Evolutionary conservation across 2,797 vertebrate species (phyloP), one percentile per base, ranked within the genome.

Genomic region (Coluber constrictor): DNA sequence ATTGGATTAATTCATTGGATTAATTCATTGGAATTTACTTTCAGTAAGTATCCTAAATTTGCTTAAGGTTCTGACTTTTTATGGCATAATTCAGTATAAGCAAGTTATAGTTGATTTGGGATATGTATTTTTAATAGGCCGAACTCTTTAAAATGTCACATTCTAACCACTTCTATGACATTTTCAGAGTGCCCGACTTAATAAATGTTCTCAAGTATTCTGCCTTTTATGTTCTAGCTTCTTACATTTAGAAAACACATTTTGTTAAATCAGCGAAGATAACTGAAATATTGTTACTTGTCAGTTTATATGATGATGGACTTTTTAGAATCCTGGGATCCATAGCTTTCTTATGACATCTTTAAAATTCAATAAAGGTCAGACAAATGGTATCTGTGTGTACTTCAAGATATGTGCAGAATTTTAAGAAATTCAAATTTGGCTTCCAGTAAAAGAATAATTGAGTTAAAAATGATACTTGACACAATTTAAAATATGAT

Each of bases 151-250:
- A 95, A 95, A 95, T 10, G 2, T 51, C 86, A 63, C 5, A 55
- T 37, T 94, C 92, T 94, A n/a, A 79, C 12, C n/a, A 87, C 92
- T 93, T 95, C 93, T 66, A 0, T 1, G 51, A 27, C 61, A 94
- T 95, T 94, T 95, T 94, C 15, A 93, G 94, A 95, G 90, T 89
- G 2, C 0, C 20, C 20, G 37, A 66, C n/a, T 94, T 94, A 92
- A 93, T 94, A 96, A 93, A 92, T 94, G n/a, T 92, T 92, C 89
- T 92, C 94, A 92, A 90, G 70, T 92, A 92, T 92, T 0, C 87
- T 90, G 87, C 95, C 93, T 47, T 90, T 3, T 13, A 3, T 93
- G 4, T 1, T 89, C 6, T 90, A 89, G 27, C 47, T 91, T 20
- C 60, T 8, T 8, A 1, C 43, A 92, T 90, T 0, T 15, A 93